Evolutionary conservation across 1,140 invertebrate species (phyloP).

Genomic region (Heliconius melpomene): DNA sequence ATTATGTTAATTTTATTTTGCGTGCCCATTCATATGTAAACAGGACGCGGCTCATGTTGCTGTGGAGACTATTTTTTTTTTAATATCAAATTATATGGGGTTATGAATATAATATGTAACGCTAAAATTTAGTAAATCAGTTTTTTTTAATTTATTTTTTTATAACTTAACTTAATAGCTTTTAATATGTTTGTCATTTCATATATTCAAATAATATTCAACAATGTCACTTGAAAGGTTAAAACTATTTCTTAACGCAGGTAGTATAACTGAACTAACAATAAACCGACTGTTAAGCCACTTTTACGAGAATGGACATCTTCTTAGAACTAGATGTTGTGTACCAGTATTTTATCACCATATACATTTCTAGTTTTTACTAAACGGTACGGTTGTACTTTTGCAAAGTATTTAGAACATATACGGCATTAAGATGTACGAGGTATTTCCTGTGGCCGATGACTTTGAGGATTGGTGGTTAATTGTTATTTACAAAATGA

Average conservation of each 20-base stretch:
- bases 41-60: not conserved
- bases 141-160: no score
- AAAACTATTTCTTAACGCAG: not conserved
- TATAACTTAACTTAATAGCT: no score
- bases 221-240: not conserved
- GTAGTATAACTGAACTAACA: not conserved
- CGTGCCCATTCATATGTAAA: not conserved
- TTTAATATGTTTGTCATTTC: no score
- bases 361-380: constrained; percentile 14
- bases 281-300: constrained; percentile 5
- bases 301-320: constrained; percentile 12
- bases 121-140: no score
- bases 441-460: not conserved
- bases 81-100: not conserved
- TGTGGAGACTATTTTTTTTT: not conserved
- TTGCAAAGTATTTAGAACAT: constrained; percentile 13
- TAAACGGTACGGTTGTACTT: not conserved
- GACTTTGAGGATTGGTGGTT: no score
- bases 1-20: not conserved
- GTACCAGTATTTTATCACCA: constrained; percentile 10
- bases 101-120: not conserved
- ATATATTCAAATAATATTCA: not conserved
- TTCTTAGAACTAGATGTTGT: constrained; percentile 4
- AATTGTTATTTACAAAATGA: not conserved
- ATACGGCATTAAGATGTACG: constrained; percentile 5